Conservation (phyloP, 1,140 invertebrate genomes). For the Ceratitis capitata region DNA sequence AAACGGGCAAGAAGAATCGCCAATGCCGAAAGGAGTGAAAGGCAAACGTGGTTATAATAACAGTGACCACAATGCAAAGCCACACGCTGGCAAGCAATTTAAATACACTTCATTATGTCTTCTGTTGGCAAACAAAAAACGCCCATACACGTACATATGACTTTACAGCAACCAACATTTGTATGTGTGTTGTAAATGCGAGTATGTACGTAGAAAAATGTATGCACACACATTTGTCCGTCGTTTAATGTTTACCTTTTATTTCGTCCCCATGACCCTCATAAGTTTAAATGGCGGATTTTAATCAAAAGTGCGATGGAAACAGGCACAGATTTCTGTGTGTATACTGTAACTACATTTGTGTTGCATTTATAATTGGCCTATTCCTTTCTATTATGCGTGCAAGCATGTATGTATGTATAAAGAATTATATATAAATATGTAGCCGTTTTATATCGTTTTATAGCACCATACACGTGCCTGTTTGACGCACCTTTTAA, state of each 20-base stretch:
- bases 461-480: not conserved
- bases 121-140: not conserved
- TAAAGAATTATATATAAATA: no score
- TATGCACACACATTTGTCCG: not conserved
- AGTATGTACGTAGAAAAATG: not conserved
- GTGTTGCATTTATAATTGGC: not conserved
- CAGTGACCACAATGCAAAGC: constrained; percentile 5
- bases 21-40: not conserved
- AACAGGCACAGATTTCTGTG: not conserved
- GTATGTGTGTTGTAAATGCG: no score
- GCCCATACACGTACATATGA: not conserved
- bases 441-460: not conserved
- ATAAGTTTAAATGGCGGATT: not conserved
- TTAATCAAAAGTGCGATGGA: not conserved
- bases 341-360: not conserved
- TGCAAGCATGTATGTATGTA: no score
- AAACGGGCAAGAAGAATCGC: not conserved
- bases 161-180: no score
- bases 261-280: not conserved
- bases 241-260: not conserved
- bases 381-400: not conserved
- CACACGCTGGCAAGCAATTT: not conserved
- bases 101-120: not conserved
- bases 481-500: not conserved
- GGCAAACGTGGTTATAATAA: not conserved